Evolutionary conservation across 2,888 invertebrate genomes (phyloP), one percentile per base, ranked within the genome.

Genomic region (Meiosimyza platycephala): DNA sequence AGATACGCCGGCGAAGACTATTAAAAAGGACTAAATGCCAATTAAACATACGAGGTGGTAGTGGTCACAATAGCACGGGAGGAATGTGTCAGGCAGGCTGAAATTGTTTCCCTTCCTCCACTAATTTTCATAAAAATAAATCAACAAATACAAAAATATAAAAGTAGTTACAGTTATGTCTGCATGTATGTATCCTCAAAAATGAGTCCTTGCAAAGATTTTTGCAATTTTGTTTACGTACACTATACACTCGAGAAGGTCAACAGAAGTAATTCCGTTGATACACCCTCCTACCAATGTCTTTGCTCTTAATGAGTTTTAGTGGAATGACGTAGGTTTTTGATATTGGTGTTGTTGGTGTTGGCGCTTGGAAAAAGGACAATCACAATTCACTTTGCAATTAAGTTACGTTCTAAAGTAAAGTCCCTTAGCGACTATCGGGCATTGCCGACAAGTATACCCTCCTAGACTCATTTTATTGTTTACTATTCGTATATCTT

Each of bases 11-110:
- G 70, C 70, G 71, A 78, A 80, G 79, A 80, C 79, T 81, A 85
- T 84, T 85, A 82, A 82, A 84, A 81, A 82, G 82, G 83, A 80
- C 80, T 84, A 83, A 83, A 84, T 80, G 81, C 81, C 84, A 82
- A 83, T 85, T 84, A 85, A 85, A 83, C 84, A 80, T 83, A 80
- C 76, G 80, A 78, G 80, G 73, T 77, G 68, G 73, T 71, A 48
- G 57, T 28, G 40, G 55, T 47, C 11, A 7, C 50, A 15, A 12
- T n/a, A 47, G 48, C 33, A 9, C 3, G 16, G 16, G 16, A 6
- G 47, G 47, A 48, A 28, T 28, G 28, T 4, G 28, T 4, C 28
- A 28, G 4, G 3, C 28, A 2, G 28, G 18, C n/a, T 18, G 63
- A 40, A 63, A 63, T 63, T 63, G 47, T 54, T 9, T 33, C 66